Base-by-base conservation (phyloP, 2,797 vertebrate species). In the Heliangelus exortis region DNA sequence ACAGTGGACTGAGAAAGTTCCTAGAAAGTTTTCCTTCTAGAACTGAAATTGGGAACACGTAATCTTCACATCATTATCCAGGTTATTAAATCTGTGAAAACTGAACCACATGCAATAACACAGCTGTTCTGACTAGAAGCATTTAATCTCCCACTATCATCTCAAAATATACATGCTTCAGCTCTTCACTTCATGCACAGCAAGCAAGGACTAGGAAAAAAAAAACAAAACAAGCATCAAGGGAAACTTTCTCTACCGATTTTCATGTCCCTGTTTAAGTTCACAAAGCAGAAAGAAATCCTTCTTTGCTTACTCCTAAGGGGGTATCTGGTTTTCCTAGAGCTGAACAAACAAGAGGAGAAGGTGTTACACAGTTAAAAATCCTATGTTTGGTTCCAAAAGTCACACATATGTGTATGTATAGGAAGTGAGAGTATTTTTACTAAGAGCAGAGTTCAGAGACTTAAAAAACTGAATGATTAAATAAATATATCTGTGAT, bases 21-120 rank as follows among this genome's bases (percentile, higher is more conserved):
- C 81, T 91, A 79, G 69, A 87, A 86, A 66, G 71, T 31, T 90
- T 94, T 95, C 55, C 69, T n/a, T 43, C 29, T 43, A 83, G 68
- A 77, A 74, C 8, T 79, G 33, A 76, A 87, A 63, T 18, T 48
- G 62, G 73, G 82, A 89, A 83, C 2, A 13, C 0, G 5, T 53
- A 78, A 72, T 67, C 84, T 89, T 94, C 76, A 43, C 1, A 2
- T 88, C 41, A n/a, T 87, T 87, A 92, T 92, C 61, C 57, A 59
- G 41, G 48, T 81, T 83, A 84, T 45, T 83, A 78, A 83, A 94
- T 58, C 66, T 45, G 33, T 78, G 73, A 71, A 94, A 88, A 93
- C 43, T 0, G 4, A 90, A 62, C 58, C 76, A 62, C 0, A 0
- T 72, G 73, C 29, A 77, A 54, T 43, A 92, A 65, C 86, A 87